Evolutionary conservation across 1,140 invertebrate species (phyloP).

Genomic region (Trichoplusia ni): DNA sequence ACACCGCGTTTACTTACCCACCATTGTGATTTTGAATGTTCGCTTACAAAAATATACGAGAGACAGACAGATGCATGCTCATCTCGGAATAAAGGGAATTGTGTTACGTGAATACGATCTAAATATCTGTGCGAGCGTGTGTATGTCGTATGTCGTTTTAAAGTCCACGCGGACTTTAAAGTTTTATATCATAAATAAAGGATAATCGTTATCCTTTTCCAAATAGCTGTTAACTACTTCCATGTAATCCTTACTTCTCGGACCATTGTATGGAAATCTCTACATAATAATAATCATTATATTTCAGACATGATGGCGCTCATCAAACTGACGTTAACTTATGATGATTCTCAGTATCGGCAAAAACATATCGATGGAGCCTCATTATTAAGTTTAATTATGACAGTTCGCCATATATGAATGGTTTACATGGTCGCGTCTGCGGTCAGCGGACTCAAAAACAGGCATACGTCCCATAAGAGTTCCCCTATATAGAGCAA

Average conservation of each 20-base stretch:
- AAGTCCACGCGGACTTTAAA: too few species aligned
- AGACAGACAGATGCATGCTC: constrained; percentile 7
- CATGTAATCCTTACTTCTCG: constrained; percentile 3
- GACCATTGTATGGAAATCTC: constrained; percentile 32
- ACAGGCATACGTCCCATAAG: constrained; percentile 53
- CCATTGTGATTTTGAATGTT: constrained; percentile 32
- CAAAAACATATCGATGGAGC: constrained; percentile 64
- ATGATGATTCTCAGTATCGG: constrained; percentile 67
- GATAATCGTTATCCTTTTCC: background rate
- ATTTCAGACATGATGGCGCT: constrained; percentile 28
- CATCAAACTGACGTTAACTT: constrained; percentile 69
- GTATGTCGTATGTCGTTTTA: too few species aligned
- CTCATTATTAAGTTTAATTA: constrained; percentile 80
- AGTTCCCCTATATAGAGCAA: constrained; percentile 62
- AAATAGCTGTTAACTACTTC: background rate
- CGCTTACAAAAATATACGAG: constrained; percentile 23
- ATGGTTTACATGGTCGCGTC: constrained; percentile 64
- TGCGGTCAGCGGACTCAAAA: constrained; percentile 52
- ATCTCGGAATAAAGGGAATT: constrained; percentile 15
- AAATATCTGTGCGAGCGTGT: background rate
- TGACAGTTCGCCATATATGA: constrained; percentile 78
- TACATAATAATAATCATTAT: constrained; percentile 28
- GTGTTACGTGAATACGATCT: constrained; percentile 5
- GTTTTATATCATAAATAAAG: too few species aligned
- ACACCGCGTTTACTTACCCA: constrained; percentile 17